Conservation (phyloP, 2,113 vertebrate genomes). For the Cygnus atratus region DNA sequence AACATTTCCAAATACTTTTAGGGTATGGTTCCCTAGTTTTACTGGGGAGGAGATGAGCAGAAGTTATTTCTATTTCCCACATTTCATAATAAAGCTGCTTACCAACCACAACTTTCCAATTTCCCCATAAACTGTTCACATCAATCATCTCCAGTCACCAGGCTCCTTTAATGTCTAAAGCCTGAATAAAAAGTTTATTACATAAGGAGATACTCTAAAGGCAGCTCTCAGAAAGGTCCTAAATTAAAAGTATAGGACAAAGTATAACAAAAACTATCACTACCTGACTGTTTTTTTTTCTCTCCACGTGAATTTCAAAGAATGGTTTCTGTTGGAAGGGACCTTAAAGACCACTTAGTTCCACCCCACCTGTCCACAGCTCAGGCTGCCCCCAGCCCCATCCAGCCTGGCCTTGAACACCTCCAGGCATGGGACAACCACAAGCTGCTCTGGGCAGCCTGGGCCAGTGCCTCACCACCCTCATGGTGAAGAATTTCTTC, state of each 20-base stretch:
- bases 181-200: neutral
- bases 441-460: neutral
- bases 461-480: neutral
- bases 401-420: neutral
- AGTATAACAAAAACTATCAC: neutral
- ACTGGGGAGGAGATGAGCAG: constrained; percentile 3
- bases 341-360: neutral
- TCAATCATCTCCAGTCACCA: neutral
- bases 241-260: neutral
- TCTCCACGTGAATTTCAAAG: neutral
- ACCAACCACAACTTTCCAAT: neutral
- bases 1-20: neutral
- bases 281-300: neutral
- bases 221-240: neutral
- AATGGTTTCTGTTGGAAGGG: neutral
- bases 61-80: constrained; percentile 21
- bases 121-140: constrained; percentile 19
- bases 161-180: neutral
- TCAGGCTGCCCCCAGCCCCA: neutral
- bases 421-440: neutral
- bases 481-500: neutral
- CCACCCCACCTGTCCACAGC: neutral
- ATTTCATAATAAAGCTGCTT: constrained; percentile 54
- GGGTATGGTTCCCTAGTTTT: constrained; percentile 10
- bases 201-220: neutral